A percentile compares a stretch with the other conserved stretches of the same genome.
These are phyloP conservation scores for Porites australiensis DNA, from an alignment of 64 coral and sea anemone species.

Conservation along the genomic window DNA sequence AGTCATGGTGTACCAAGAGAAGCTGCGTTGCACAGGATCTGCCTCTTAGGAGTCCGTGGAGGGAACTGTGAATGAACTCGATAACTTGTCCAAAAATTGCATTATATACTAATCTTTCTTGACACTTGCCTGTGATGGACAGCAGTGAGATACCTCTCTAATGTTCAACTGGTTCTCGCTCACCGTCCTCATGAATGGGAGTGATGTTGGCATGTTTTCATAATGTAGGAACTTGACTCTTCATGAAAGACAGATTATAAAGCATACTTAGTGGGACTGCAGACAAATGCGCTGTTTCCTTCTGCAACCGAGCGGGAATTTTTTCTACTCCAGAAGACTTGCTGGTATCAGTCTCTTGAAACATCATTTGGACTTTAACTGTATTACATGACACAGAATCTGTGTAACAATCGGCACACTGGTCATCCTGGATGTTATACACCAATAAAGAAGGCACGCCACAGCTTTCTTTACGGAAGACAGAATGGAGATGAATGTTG, in stretches of 20 bases:
- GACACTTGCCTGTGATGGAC: slow-evolving; percentile 45
- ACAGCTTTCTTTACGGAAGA: too few species aligned
- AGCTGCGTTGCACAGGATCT: slow-evolving; percentile 46
- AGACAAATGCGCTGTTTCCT: too few species aligned
- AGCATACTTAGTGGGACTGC: slow-evolving; percentile 45
- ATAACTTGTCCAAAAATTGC: slow-evolving; percentile 56
- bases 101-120: slow-evolving; percentile 55
- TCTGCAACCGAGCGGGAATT: too few species aligned
- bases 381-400: too few species aligned
- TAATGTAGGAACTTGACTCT: slow-evolving; percentile 39
- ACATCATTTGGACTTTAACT: too few species aligned
- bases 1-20: slow-evolving; percentile 44
- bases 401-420: too few species aligned
- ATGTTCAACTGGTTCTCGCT: slow-evolving; percentile 34
- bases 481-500: too few species aligned
- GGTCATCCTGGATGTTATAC: too few species aligned
- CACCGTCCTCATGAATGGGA: slow-evolving; percentile 40
- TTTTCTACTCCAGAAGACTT: too few species aligned
- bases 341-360: too few species aligned
- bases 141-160: slow-evolving; percentile 46
- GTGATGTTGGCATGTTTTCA: slow-evolving; percentile 43
- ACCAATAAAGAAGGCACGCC: too few species aligned
- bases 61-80: background rate
- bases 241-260: slow-evolving; percentile 28
- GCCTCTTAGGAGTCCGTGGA: slow-evolving; percentile 7